A percentile compares a stretch with the other conserved stretches of the same genome.
Evolutionary conservation across 1,140 invertebrate genomes (phyloP).

Genomic region (Monomorium pharaonis): DNA sequence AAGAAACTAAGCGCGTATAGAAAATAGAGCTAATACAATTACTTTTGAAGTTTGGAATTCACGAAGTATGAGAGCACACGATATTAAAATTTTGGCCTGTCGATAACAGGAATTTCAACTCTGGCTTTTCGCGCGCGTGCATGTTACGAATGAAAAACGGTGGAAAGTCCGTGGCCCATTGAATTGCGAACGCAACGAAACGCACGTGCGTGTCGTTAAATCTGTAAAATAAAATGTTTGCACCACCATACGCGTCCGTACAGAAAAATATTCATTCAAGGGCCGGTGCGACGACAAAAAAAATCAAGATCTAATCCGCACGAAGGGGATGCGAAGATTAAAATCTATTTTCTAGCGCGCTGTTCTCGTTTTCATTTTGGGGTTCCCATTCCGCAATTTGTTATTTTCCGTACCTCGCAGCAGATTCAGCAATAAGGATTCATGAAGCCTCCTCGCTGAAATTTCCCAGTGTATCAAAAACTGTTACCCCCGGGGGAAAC

Average conservation of each 20-base stretch:
- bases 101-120: constrained; percentile 52
- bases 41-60: constrained; percentile 42
- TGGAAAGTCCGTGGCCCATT: constrained; percentile 32
- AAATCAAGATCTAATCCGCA: neutral
- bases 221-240: constrained; percentile 32
- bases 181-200: constrained; percentile 37
- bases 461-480: constrained; percentile 24
- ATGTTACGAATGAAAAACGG: constrained; percentile 50
- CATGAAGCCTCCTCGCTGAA: neutral
- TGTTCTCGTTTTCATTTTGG: neutral
- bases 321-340: neutral
- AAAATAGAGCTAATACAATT: constrained; percentile 47
- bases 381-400: neutral
- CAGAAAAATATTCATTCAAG: neutral
- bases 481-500: constrained; percentile 10
- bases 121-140: constrained; percentile 40
- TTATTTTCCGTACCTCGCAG: neutral
- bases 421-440: constrained; percentile 33
- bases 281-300: neutral
- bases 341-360: neutral
- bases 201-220: constrained; percentile 28
- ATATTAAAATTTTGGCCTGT: constrained; percentile 58
- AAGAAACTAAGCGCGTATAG: neutral
- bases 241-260: neutral
- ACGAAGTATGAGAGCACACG: constrained; percentile 37